These are phyloP conservation scores for Plotosus lineatus DNA, from an alignment of 2,113 vertebrate species.

Conservation along the genomic window DNA sequence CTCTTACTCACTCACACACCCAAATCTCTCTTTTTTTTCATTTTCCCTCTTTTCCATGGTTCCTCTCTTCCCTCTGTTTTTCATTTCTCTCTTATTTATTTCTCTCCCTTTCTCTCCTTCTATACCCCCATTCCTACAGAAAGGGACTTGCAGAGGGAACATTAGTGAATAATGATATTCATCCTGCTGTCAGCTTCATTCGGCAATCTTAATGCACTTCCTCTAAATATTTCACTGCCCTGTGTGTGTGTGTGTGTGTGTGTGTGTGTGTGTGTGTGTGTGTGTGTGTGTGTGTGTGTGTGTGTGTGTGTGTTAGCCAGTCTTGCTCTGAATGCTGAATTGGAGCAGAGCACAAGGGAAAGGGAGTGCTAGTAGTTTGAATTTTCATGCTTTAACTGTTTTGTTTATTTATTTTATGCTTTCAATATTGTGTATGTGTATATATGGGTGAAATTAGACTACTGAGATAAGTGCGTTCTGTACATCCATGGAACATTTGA, in stretches of 20 bases:
- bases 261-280: background rate
- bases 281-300: slow-evolving; percentile 16
- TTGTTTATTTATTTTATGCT: background rate
- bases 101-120: background rate
- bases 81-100: background rate
- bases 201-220: slow-evolving; percentile 70
- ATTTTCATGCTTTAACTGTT: background rate
- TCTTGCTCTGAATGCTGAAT: background rate
- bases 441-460: background rate
- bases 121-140: background rate
- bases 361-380: background rate
- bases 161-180: slow-evolving; percentile 29
- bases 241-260: slow-evolving; percentile 6
- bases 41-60: background rate
- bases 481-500: background rate
- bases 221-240: slow-evolving; percentile 52
- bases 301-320: background rate
- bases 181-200: slow-evolving; percentile 26
- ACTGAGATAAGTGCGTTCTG: background rate
- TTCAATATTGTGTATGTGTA: background rate
- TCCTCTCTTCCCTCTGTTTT: background rate
- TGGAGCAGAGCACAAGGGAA: background rate
- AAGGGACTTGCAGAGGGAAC: slow-evolving; percentile 45
- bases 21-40: background rate
- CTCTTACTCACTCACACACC: too few relatives aligned